Conservation (phyloP, 64 coral and sea anemone genomes). For the Montipora capricornis region DNA sequence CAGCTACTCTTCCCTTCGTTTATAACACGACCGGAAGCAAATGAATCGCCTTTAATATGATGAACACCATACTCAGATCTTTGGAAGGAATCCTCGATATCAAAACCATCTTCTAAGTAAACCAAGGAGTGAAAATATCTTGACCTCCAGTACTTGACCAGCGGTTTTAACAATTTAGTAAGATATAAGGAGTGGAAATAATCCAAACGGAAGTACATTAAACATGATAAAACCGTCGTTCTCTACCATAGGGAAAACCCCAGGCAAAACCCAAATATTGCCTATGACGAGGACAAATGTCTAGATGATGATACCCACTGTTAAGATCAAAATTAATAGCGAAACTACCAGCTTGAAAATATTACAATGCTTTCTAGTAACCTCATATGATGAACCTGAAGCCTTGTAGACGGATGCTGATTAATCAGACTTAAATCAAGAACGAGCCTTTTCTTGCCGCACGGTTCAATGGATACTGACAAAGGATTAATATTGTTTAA, state of each 20-base stretch:
- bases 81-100: slow-evolving; percentile 32
- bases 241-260: neutral
- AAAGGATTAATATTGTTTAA: slow-evolving; percentile 52
- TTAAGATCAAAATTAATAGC: no score
- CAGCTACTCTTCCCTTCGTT: slow-evolving; percentile 49
- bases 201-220: neutral
- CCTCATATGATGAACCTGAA: slow-evolving; percentile 47
- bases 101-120: slow-evolving; percentile 52
- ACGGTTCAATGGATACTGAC: slow-evolving; percentile 49
- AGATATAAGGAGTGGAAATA: slow-evolving; percentile 1
- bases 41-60: no score
- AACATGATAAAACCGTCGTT: slow-evolving; percentile 36
- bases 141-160: no score
- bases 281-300: slow-evolving; percentile 24
- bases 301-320: no score
- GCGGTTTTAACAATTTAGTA: slow-evolving; percentile 25
- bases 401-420: slow-evolving; percentile 15
- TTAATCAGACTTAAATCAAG: slow-evolving; percentile 5
- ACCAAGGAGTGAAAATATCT: slow-evolving; percentile 15
- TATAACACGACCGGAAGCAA: slow-evolving; percentile 38
- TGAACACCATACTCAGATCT: slow-evolving; percentile 15
- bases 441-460: slow-evolving; percentile 33
- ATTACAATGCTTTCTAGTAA: slow-evolving; percentile 54
- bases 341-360: no score
- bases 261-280: slow-evolving; percentile 57